Evolutionary conservation across 2,797 vertebrate species (phyloP), one percentile per base, ranked within the genome.

Genomic region (Lutra lutra): DNA sequence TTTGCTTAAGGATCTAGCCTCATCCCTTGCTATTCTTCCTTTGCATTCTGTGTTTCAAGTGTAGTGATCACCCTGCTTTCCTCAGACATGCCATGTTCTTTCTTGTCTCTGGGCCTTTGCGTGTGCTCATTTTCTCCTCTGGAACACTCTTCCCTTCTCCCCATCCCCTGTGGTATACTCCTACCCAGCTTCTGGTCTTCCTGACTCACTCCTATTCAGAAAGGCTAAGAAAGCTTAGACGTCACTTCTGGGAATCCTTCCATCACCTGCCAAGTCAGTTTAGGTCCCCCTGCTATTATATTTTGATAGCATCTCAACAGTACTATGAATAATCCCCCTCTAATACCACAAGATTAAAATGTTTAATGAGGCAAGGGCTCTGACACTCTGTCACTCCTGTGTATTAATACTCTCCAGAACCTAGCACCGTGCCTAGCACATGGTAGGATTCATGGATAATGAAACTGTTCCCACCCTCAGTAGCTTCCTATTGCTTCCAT

Each of bases 1-100:
- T 38, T 96, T 94, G 32, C n/a, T 90, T 95, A 35, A 77, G 23
- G 95, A 51, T n/a, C 51, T 92, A 38, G 15, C 60, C n/a, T 86
- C 73, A 66, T 64, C 25, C 64, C 75, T 93, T 91, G 29, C 58
- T 38, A 18, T 75, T 95, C 70, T 93, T 95, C n/a, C n/a, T 68
- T 43, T 83, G 20, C 15, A 79, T 77, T 91, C 12, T 78, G 0
- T 73, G 48, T 84, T 87, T 62, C n/a, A 93, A 62, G 73, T 4
- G 32, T 46, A 68, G 75, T 89, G 80, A 83, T 64, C 23, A 23
- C 17, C 17, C 1, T 5, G 12, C 9, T 27, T 85, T 80, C 35
- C 64, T 93, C 72, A 91, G 3, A 77, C 7, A 70, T 64, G 54
- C 27, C 2, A 0, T 77, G 4, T 83, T 79, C 48, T 70, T 89